A percentile compares a stretch with the other conserved stretches of the same genome.
Evolutionary conservation across 2,797 vertebrate genomes (phyloP).

Genomic region (Tiaroga cobitis): DNA sequence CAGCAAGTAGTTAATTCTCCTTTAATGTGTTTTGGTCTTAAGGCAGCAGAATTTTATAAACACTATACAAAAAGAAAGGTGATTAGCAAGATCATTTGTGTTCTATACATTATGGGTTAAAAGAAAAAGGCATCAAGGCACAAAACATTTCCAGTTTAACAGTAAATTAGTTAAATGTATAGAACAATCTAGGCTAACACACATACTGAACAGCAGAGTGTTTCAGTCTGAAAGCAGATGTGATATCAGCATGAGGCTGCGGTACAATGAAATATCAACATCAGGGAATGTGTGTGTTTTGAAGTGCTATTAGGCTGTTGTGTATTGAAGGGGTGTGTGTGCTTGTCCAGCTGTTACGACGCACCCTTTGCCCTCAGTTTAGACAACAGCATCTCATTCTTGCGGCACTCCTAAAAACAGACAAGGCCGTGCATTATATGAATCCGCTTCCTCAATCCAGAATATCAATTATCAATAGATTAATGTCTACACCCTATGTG

Average conservation of each 20-base stretch:
- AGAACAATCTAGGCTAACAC: background rate
- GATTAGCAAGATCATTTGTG: background rate
- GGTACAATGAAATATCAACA: background rate
- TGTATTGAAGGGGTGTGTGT: background rate
- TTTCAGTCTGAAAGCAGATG: background rate
- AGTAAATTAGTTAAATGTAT: background rate
- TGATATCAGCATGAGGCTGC: background rate
- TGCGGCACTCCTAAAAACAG: constrained; percentile 88
- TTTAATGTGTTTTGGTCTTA: background rate
- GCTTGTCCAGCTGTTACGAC: constrained; percentile 62
- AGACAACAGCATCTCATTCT: constrained; percentile 92
- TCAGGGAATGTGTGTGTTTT: constrained; percentile 7
- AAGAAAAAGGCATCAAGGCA: constrained; percentile 10
- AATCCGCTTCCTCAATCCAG: background rate
- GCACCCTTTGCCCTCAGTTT: constrained; percentile 86
- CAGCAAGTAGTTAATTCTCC: background rate
- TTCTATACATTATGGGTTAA: background rate
- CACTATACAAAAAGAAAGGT: background rate
- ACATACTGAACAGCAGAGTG: background rate
- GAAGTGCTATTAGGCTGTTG: constrained; percentile 10
- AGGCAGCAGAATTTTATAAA: constrained; percentile 6
- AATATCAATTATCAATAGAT: background rate
- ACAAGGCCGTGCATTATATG: background rate
- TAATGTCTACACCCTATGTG: background rate
- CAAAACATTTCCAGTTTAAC: background rate